Base-by-base conservation (phyloP, 30 jellyfish, hydroid and myxozoan genomes). In the Aurelia sp. region DNA sequence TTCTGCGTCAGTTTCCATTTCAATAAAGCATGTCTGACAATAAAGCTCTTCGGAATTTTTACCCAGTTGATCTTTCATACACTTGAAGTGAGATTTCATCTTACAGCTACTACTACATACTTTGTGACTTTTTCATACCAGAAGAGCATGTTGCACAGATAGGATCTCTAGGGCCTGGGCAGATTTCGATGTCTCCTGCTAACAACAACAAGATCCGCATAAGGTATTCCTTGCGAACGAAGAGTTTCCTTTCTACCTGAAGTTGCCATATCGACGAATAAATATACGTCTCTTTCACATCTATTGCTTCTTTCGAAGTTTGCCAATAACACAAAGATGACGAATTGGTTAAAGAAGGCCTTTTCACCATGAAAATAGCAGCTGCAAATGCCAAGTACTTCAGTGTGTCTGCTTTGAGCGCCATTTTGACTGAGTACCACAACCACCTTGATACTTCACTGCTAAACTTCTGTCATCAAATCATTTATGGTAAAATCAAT, bases 261-360 rank as follows among this genome's bases (percentile, higher is more conserved):
- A 66, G 41, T 66, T 80, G 84, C 90, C 84, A 80, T 0, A 80
- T 80, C 52, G 90, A 80, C 62, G 73, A 80, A 41, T 66, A 64
- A 80, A 80, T 66, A 50, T 63, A 80, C 11, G 84, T 65, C 69
- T 66, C 90, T 80, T 63, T 37, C 73, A 66, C 74, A 80, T 65
- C 84, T 41, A 4, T 53, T 74, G 85, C 72, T 63, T 63, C 68
- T 80, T 52, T 63, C 72, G 73, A 80, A 66, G 82, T 80, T 63
- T 80, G 84, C 82, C 90, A 80, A 66, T 80, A 80, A 66, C 90
- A 66, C 72, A 61, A 78, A 78, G 89, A 78, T 78, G 74, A 78
- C 41, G 67, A 80, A 50, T 66, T 80, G 84, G 82, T 80, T 66
- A 63, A 80, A 57, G 84, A 63, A 3, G 90, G 90, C 82, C 84